Base-by-base conservation (phyloP, 2,888 invertebrate species). In the Euzophera pinguis region DNA sequence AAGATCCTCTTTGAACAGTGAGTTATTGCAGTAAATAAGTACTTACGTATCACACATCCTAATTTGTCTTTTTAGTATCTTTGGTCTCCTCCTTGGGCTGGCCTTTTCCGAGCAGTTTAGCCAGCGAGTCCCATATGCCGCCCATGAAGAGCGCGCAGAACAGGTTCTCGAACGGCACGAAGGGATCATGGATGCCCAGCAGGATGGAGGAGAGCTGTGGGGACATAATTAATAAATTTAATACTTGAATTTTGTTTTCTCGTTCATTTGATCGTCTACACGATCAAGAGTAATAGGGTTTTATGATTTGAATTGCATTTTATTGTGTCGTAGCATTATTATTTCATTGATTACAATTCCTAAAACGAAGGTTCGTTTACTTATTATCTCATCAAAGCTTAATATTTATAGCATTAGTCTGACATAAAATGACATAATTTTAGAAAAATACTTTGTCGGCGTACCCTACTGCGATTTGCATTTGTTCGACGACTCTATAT, bases 141-240 rank as follows among this genome's bases (percentile, higher is more conserved):
- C 99, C 99, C 85, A 99, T 94, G 91, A 98, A 98, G 50, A 99
- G 90, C 16, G 99, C 98, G 81, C 98, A 99, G 91, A 97, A 95
- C 53, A 99, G 91, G 84, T 99, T 99, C 91, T 99, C 99, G 79
- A 99, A 98, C 10, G 99, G 99, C 71, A 98, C 94, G 89, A 99
- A 99, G 37, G 99, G 99, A 91, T 99, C 99, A 78, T 98, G 98
- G 71, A 99, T 99, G 64, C 98, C 98, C 69, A 99, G 92, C 54
- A 99, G 91, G 71, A 99, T 95, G 7, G 99, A 98, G 16, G 98
- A 98, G 57, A 99, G 83, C 93, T 96, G 91, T 29, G 14, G 9
- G 39, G 22, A 22, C 22, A 22, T 22, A 3, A 22, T 22, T 22
- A 22, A 22, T 22, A 3, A 22, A 22, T 5, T n/a, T 3, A 22